Conservation (phyloP, 2,797 vertebrate species). For the Platalea minor region DNA sequence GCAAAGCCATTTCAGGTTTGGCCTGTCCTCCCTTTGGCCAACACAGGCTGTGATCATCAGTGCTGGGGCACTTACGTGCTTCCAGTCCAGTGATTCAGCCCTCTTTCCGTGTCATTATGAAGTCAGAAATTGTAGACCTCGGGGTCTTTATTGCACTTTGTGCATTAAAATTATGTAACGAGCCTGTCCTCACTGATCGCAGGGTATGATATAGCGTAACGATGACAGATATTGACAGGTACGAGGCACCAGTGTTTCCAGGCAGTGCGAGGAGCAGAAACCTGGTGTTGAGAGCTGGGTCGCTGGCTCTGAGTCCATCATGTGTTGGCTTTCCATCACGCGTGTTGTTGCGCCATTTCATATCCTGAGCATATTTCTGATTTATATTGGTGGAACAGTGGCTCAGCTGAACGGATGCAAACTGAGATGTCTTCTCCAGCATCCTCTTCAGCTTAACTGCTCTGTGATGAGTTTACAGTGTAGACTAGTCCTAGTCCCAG, state of each 20-base stretch:
- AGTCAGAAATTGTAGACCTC: not conserved
- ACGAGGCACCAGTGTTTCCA: not conserved
- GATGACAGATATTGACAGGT: slow-evolving; percentile 31
- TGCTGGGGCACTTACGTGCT: not conserved
- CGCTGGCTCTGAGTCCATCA: not conserved
- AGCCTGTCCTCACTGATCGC: not conserved
- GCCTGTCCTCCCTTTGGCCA: not conserved
- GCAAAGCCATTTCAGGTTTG: not conserved
- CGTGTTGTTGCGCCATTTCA: not conserved
- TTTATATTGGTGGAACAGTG: accelerated
- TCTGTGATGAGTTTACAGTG: not conserved
- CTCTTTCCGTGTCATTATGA: not conserved
- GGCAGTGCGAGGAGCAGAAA: not conserved
- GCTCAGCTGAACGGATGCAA: not conserved
- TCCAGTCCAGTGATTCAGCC: not conserved
- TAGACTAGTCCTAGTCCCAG: not conserved
- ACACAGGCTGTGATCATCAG: not conserved
- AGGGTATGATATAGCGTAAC: not conserved
- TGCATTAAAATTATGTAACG: slow-evolving; percentile 31
- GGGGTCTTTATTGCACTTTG: not conserved
- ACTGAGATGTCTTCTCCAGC: not conserved
- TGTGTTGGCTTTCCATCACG: not conserved
- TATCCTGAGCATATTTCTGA: accelerated
- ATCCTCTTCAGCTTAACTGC: not conserved
- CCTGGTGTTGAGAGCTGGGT: not conserved